phyloP scores from a whole-genome alignment of 2,113 vertebrate species.

The Tympanuchus pallidicinctus region DNA sequence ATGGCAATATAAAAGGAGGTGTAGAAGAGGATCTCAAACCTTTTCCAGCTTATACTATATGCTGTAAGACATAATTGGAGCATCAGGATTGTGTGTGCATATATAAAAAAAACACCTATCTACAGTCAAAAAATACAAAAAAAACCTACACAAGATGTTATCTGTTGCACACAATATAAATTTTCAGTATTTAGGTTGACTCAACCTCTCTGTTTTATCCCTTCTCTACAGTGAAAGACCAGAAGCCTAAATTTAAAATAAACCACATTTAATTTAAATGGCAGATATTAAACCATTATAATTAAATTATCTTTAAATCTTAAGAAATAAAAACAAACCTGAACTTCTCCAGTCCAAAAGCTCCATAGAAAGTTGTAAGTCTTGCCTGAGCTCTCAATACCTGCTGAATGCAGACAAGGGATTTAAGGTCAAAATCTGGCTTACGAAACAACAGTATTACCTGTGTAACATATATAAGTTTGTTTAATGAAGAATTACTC shows the following conservation, averaged over 20 bases:
- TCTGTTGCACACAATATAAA: no score
- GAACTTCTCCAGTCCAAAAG: slow-evolving; percentile 88
- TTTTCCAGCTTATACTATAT: background rate
- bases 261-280: background rate
- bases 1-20: background rate
- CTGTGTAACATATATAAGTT: background rate
- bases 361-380: slow-evolving; percentile 91
- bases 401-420: slow-evolving; percentile 75
- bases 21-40: background rate
- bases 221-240: background rate
- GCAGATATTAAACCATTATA: background rate
- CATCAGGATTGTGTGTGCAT: no score
- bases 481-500: background rate
- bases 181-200: background rate
- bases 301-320: background rate
- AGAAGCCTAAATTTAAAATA: background rate
- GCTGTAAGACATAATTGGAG: background rate
- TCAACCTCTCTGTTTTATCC: background rate
- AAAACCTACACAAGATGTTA: no score
- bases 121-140: background rate
- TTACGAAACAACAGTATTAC: background rate
- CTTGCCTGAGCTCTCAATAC: slow-evolving; percentile 88
- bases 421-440: background rate
- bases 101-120: background rate
- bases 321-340: slow-evolving; percentile 78